A percentile compares a stretch with the other conserved stretches of the same genome.
These are phyloP conservation scores for Nycticorax nycticorax DNA, from an alignment of 2,113 vertebrate genomes.

Conservation along the genomic window DNA sequence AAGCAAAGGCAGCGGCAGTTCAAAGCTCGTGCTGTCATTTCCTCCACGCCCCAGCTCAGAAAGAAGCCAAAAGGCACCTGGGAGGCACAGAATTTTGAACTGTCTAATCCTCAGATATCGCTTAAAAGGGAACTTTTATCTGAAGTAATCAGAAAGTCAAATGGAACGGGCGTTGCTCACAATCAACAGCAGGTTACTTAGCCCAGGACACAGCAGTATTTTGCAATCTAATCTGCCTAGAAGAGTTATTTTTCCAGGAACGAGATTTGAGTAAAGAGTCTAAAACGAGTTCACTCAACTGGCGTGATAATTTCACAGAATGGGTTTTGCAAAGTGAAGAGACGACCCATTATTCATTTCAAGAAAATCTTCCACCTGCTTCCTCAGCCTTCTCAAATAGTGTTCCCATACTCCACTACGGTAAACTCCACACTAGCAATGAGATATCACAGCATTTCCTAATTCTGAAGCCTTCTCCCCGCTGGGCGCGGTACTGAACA, in stretches of 20 bases:
- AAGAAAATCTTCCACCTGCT: neutral
- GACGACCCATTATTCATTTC: neutral
- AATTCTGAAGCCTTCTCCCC: neutral
- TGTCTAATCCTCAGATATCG: neutral
- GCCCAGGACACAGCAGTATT: conserved; percentile 1
- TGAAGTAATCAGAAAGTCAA: neutral
- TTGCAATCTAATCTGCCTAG: neutral
- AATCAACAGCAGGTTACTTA: neutral
- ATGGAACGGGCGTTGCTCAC: neutral
- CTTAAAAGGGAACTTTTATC: neutral
- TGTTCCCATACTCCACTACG: neutral
- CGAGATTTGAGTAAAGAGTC: neutral
- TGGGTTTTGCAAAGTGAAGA: neutral
- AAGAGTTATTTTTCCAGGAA: neutral
- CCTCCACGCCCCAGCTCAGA: neutral
- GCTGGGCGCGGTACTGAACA: neutral
- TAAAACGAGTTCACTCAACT: neutral
- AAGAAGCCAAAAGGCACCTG: conserved; percentile 25
- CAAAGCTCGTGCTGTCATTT: neutral
- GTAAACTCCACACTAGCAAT: neutral
- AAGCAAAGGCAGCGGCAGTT: neutral
- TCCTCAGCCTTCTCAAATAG: neutral
- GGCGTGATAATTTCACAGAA: neutral
- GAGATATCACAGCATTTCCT: neutral
- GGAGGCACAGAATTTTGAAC: conserved; percentile 11